Percentiles rank a stretch among this genome's conserved stretches.
Conservation (phyloP, 2,797 vertebrate species). For the Anguilla anguilla region DNA sequence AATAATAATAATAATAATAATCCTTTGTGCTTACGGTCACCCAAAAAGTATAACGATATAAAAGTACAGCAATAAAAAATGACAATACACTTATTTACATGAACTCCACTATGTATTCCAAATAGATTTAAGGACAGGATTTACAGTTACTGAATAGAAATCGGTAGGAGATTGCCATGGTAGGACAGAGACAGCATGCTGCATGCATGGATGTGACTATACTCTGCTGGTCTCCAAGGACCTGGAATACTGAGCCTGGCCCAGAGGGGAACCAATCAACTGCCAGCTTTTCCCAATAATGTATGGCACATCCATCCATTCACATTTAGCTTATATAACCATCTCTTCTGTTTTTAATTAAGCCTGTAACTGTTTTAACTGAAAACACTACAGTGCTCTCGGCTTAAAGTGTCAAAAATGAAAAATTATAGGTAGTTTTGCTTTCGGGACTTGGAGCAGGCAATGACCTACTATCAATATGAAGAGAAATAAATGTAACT, state of each 20-base stretch:
- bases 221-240: background rate
- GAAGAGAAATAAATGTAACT: background rate
- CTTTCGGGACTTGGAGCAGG: background rate
- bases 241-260: background rate
- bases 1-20: too few species aligned
- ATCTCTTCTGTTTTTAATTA: constrained; percentile 1
- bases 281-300: too few species aligned
- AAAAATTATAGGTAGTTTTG: background rate
- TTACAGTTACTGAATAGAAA: too few species aligned
- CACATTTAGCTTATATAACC: background rate
- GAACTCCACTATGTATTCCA: too few species aligned
- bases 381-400: background rate
- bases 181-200: background rate
- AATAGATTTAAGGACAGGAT: too few species aligned
- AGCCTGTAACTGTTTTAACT: background rate
- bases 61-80: too few species aligned
- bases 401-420: background rate
- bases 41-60: too few species aligned
- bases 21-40: too few species aligned
- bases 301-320: background rate
- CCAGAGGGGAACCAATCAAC: background rate
- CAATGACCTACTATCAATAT: background rate
- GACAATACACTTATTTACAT: too few species aligned
- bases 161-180: too few species aligned
- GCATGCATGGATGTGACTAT: background rate